Conservation (phyloP, 2,113 vertebrate genomes). For the Pachyramphus minor region DNA sequence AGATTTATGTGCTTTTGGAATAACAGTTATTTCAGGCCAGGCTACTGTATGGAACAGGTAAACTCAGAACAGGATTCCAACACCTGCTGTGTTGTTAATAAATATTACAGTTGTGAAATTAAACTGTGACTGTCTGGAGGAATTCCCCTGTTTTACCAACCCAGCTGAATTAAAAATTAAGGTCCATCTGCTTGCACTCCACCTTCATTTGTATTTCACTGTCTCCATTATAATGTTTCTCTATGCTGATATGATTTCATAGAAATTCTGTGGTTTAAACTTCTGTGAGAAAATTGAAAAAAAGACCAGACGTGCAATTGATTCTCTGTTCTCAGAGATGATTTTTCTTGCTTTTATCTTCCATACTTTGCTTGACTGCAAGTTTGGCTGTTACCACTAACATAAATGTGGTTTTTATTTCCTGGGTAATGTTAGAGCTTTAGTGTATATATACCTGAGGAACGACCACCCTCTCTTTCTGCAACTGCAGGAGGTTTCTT, state of each 20-base stretch:
- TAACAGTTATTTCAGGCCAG: background rate
- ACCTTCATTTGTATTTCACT: conserved; percentile 24
- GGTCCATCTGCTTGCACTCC: conserved; percentile 17
- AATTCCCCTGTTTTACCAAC: background rate
- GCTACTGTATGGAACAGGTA: background rate
- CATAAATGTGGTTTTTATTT: conserved; percentile 1
- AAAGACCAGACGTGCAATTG: background rate
- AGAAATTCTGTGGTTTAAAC: conserved; percentile 20
- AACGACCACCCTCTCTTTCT: background rate
- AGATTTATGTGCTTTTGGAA: background rate
- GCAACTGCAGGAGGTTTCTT: background rate
- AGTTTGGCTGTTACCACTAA: background rate
- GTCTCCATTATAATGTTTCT: background rate
- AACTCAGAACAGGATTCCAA: background rate
- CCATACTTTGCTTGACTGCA: background rate
- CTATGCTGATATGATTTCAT: conserved; percentile 13
- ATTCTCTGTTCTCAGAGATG: conserved; percentile 21
- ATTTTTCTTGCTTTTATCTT: conserved; percentile 28
- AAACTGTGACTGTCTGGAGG: background rate
- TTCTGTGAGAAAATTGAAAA: background rate
- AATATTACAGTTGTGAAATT: background rate
- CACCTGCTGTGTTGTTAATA: background rate
- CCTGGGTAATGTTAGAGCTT: background rate
- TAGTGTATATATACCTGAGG: background rate
- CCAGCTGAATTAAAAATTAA: background rate